A percentile compares a stretch with the other conserved stretches of the same genome.
Conservation (phyloP, 2,797 vertebrate genomes). For the Siniperca scherzeri region DNA sequence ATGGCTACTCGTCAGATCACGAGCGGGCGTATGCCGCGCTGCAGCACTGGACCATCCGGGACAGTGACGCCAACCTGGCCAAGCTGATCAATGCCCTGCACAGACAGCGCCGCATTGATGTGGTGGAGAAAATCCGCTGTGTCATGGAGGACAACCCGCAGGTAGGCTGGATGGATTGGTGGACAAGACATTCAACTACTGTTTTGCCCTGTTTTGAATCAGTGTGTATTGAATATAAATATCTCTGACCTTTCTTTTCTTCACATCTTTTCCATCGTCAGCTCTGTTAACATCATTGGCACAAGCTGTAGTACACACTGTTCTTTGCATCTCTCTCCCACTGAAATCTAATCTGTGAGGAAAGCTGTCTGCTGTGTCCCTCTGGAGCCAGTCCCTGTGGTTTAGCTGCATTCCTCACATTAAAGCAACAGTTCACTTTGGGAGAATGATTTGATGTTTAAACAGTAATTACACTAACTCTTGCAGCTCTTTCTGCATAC, state of each 20-base stretch:
- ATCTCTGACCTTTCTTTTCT: constrained; percentile 8
- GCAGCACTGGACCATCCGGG: constrained; percentile 97
- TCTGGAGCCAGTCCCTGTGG: constrained; percentile 17
- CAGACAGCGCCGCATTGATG: constrained; percentile 93
- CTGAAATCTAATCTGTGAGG: constrained; percentile 44
- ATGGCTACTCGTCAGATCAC: constrained; percentile 91
- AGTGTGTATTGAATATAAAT: background rate
- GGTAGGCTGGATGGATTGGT: constrained; percentile 78
- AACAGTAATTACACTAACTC: constrained; percentile 12
- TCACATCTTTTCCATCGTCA: constrained; percentile 27
- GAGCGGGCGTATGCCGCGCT: constrained; percentile 95
- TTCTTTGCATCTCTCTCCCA: constrained; percentile 27
- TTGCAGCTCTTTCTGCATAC: constrained; percentile 2
- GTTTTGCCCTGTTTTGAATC: background rate
- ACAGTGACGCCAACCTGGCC: constrained; percentile 94
- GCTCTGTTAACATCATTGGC: constrained; percentile 22
- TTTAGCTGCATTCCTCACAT: constrained; percentile 41
- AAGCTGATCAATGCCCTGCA: constrained; percentile 96
- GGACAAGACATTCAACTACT: background rate
- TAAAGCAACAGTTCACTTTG: constrained; percentile 42
- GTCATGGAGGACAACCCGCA: constrained; percentile 96
- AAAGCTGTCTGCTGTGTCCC: constrained; percentile 33
- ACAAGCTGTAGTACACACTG: constrained; percentile 29
- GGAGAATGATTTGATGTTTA: constrained; percentile 30
- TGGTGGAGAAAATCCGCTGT: constrained; percentile 96